Evolutionary conservation across 2,797 vertebrate genomes (phyloP).

Genomic region (Halcyon chelicuti): DNA sequence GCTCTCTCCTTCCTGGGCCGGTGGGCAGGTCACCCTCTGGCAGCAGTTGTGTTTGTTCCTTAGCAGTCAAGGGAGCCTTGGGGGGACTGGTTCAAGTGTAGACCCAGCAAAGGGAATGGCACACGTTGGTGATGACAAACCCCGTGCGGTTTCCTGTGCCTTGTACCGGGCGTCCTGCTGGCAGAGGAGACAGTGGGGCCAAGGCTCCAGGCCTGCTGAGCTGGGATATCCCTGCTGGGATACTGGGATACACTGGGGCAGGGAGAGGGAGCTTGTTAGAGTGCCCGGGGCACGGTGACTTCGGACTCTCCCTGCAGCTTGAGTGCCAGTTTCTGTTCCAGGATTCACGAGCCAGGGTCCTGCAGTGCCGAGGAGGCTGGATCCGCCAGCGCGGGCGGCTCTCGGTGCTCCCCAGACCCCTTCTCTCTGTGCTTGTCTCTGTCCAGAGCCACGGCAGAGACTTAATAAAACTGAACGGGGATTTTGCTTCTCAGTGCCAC

Average conservation of each 20-base stretch:
- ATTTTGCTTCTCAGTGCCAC: background rate
- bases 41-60: background rate
- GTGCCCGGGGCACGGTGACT: background rate
- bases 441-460: rapidly evolving
- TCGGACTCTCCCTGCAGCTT: background rate
- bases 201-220: background rate
- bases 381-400: background rate
- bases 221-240: background rate
- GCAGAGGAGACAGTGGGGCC: background rate
- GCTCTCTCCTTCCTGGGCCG: background rate
- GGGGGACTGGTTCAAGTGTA: background rate
- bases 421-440: background rate
- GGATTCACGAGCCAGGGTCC: background rate
- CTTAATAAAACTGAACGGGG: background rate
- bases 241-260: background rate
- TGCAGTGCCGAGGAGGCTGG: background rate
- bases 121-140: background rate
- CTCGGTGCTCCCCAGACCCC: background rate
- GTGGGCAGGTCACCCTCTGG: background rate
- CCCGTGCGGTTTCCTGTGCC: rapidly evolving
- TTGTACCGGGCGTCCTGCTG: background rate
- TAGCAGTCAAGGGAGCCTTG: background rate
- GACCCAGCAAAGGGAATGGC: background rate
- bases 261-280: background rate
- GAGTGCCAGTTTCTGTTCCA: background rate